Percentiles rank a stretch among this genome's conserved stretches.
These are phyloP conservation scores for Orcinus orca DNA, from an alignment of 2,113 vertebrate species.

Conservation along the genomic window DNA sequence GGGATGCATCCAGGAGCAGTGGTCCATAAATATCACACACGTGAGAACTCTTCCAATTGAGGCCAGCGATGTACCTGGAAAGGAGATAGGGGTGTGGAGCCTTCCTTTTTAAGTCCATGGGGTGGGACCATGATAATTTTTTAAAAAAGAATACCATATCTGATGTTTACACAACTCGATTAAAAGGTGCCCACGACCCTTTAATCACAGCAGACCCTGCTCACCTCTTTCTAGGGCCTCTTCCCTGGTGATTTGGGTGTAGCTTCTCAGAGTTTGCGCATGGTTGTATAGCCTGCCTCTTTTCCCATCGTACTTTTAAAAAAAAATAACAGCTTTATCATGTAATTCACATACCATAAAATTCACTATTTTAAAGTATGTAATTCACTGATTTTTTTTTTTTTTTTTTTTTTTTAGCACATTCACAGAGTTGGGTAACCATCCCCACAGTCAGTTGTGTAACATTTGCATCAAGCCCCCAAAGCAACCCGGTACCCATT, in stretches of 20 bases:
- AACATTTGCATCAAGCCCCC: not conserved
- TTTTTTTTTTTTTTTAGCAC: not conserved
- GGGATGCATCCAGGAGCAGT: no score
- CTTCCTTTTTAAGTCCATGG: not conserved
- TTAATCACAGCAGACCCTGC: not conserved
- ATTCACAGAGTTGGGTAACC: not conserved
- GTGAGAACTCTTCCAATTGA: not conserved
- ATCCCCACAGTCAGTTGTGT: not conserved
- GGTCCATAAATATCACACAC: fast-evolving
- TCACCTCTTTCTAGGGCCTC: not conserved
- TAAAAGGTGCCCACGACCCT: not conserved
- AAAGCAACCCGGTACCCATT: not conserved
- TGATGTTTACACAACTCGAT: not conserved
- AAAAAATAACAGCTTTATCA: not conserved
- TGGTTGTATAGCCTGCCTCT: not conserved
- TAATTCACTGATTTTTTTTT: not conserved
- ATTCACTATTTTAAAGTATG: not conserved
- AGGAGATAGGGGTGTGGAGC: not conserved
- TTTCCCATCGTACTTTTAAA: not conserved
- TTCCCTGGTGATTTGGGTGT: not conserved
- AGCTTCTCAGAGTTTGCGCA: not conserved
- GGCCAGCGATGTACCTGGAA: not conserved
- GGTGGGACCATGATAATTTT: not conserved
- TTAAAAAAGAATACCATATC: not conserved
- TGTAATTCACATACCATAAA: not conserved